These are phyloP conservation scores for Pristionchus fissidentatus DNA, from an alignment of 2,888 invertebrate genomes.

Conservation along the genomic window DNA sequence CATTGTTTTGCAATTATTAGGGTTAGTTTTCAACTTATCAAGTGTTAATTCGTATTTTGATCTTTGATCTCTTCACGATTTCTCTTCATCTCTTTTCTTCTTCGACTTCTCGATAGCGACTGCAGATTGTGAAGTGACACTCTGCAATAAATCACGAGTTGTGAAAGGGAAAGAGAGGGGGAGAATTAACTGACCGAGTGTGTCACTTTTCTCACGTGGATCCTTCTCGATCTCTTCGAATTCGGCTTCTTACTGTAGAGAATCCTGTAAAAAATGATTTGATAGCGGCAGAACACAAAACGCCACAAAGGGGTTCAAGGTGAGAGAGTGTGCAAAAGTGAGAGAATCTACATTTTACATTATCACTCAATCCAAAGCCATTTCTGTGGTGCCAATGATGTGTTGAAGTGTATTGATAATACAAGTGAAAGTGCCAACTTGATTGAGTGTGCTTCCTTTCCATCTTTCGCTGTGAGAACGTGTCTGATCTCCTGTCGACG, in stretches of 20 bases:
- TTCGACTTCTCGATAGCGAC: not conserved
- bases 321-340: too few species aligned
- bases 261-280: not conserved
- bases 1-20: not conserved
- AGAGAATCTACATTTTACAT: too few species aligned
- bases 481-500: constrained; percentile 44
- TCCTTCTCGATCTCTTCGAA: constrained; percentile 21
- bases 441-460: constrained; percentile 25
- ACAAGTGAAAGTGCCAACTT: constrained; percentile 18
- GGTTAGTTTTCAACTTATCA: constrained; percentile 15
- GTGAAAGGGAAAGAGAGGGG: not conserved
- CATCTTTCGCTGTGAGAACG: constrained; percentile 25
- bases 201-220: not conserved
- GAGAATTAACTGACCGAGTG: not conserved
- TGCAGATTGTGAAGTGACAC: not conserved
- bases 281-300: too few species aligned
- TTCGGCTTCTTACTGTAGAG: constrained; percentile 30
- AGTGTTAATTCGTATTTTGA: not conserved
- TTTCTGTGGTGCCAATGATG: not conserved
- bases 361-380: not conserved
- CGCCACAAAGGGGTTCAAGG: not conserved
- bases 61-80: constrained; percentile 10
- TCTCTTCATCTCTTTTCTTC: constrained; percentile 40
- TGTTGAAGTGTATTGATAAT: not conserved
- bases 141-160: not conserved